Base-by-base conservation (phyloP, 2,113 vertebrate species). In the Hoplias malabaricus region DNA sequence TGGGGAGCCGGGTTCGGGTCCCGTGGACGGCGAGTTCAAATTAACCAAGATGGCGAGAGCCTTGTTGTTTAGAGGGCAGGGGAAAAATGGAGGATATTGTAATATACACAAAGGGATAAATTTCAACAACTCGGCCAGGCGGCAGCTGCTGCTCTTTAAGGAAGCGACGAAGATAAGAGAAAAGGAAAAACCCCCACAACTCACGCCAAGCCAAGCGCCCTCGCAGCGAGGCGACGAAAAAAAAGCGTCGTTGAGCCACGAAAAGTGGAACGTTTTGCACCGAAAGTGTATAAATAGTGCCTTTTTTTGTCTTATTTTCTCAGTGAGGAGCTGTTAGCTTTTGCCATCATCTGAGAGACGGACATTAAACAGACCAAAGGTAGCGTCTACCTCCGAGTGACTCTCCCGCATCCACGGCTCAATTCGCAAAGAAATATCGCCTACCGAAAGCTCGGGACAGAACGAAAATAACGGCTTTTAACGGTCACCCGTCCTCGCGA, bases 61-160 rank as follows among this genome's bases (percentile, higher is more conserved):
- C 95, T 98, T 95, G 96, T 98, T 97, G 97, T 98, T 98, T 95
- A 93, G 95, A 96, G 94, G 94, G 93, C 94, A 94, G 90, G 75
- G 46, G 72, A 92, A 94, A 97, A 96, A 98, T 98, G 97, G 97
- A 98, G 96, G 96, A 97, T 96, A 98, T 97, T 96, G 95, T 96
- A 96, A 96, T 96, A 96, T 95, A 98, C 96, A 98, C 96, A 98
- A 98, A 98, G 96, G 95, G 95, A 96, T 93, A 94, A 91, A 96
- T 95, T 95, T 95, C 94, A 92, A 91, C 94, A 93, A 94, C 92
- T 93, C 94, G 86, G 92, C 93, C 91, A 78, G 84, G 85, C 94
- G 77, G 94, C 94, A 90, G 94, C 94, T 90, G 94, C 92, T 84
- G 82, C 91, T 82, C 90, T 92, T 91, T 84, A 90, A 94, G 94